Conservation (phyloP, 2,888 invertebrate species). For the Orthosia gracilis region DNA sequence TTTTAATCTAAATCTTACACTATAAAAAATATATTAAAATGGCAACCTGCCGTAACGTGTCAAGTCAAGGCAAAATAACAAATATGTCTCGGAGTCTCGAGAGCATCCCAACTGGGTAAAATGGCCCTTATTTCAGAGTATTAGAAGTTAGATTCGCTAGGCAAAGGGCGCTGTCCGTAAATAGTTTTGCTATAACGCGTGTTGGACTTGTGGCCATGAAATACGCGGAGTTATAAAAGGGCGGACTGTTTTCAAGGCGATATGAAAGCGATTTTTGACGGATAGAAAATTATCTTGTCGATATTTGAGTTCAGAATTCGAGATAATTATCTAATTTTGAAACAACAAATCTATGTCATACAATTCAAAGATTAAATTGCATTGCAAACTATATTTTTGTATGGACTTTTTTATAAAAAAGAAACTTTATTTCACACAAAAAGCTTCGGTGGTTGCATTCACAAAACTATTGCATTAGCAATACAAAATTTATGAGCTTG, state of each 20-base stretch:
- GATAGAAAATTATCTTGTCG: neutral
- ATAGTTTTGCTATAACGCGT: constrained; percentile 66
- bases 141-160: constrained; percentile 49
- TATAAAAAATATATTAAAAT: constrained; percentile 54
- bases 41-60: constrained; percentile 51
- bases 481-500: no score
- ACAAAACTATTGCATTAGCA: no score
- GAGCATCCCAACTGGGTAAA: constrained; percentile 20
- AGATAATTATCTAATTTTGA: no score
- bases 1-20: constrained; percentile 42
- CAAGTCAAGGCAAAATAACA: constrained; percentile 68
- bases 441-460: no score
- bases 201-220: constrained; percentile 54
- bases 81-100: constrained; percentile 53
- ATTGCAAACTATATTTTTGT: no score
- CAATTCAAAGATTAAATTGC: no score
- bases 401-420: no score
- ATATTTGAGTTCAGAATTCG: no score
- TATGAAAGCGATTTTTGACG: neutral
- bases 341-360: no score
- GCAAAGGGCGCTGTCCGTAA: constrained; percentile 65
- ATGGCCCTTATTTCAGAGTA: constrained; percentile 6
- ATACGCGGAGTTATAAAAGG: constrained; percentile 32
- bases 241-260: neutral
- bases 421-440: no score